phyloP scores from a whole-genome alignment of 2,888 invertebrate genomes.

The Parnassius mnemosyne region DNA sequence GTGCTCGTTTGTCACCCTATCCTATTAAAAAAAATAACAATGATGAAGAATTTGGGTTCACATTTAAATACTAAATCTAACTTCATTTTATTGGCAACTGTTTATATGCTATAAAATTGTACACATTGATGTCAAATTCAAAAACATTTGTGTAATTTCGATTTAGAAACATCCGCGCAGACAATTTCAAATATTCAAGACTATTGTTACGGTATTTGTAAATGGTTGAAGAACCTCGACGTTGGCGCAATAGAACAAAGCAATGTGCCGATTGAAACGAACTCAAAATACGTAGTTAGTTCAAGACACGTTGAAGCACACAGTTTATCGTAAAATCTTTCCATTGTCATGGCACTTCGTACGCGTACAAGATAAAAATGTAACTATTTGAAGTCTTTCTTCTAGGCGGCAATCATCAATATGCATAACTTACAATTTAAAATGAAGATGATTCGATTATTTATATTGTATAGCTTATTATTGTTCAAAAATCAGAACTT shows the following conservation, averaged over 20 bases:
- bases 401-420: constrained; percentile 26
- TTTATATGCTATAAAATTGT: no score
- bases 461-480: constrained; percentile 21
- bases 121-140: no score
- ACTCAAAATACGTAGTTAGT: constrained; percentile 20
- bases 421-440: constrained; percentile 22
- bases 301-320: constrained; percentile 34
- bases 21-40: no score
- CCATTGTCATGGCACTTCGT: constrained; percentile 48
- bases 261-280: constrained; percentile 18
- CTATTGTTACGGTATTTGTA: constrained; percentile 12
- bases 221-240: constrained; percentile 16
- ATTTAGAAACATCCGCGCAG: constrained; percentile 6
- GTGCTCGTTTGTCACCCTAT: no score
- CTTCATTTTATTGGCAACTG: no score
- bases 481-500: constrained; percentile 13
- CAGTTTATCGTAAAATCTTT: constrained; percentile 46
- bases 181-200: constrained; percentile 12
- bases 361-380: constrained; percentile 40
- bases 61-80: no score
- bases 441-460: constrained; percentile 17
- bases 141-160: background rate
- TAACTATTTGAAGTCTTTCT: constrained; percentile 43
- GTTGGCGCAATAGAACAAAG: constrained; percentile 21
- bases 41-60: no score